Evolutionary conservation across 2,888 invertebrate species (phyloP).

Genomic region (Epistrophella euchroma): DNA sequence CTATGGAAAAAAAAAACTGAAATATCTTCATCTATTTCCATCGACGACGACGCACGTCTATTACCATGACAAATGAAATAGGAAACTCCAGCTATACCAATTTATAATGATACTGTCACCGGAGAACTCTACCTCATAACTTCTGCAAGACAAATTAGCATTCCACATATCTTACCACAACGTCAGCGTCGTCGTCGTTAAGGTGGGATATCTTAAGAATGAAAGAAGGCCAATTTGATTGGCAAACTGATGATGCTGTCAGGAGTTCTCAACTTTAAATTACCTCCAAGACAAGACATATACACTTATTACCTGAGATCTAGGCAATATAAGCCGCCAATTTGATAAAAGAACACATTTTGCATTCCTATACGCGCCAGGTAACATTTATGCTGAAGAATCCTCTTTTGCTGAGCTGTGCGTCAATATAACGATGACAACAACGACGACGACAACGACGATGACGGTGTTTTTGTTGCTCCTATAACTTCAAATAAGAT

Average conservation of each 20-base stretch:
- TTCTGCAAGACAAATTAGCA: constrained; percentile 25
- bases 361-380: constrained; percentile 26
- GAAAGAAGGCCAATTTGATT: constrained; percentile 47
- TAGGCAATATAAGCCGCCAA: constrained; percentile 46
- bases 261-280: constrained; percentile 53
- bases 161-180: constrained; percentile 35
- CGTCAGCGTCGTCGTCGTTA: neutral
- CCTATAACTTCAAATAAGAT: constrained; percentile 70
- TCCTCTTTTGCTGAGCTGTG: constrained; percentile 3
- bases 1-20: too few relatives aligned
- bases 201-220: constrained; percentile 15
- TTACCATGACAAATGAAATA: constrained; percentile 29
- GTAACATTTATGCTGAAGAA: constrained; percentile 1
- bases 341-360: constrained; percentile 51
- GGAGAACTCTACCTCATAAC: constrained; percentile 9
- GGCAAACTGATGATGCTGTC: constrained; percentile 36
- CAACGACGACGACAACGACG: neutral
- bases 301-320: constrained; percentile 25
- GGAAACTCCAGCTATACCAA: constrained; percentile 11
- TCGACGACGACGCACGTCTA: constrained; percentile 18
- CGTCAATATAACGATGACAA: neutral
- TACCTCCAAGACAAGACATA: constrained; percentile 43
- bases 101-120: constrained; percentile 32
- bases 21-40: neutral
- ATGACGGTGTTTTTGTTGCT: neutral